Evolutionary conservation across 1,140 invertebrate genomes (phyloP).

Genomic region (silkworm (Bombyx mori)): ASM3026992v2 NC_085112.1:5522001-5522500

Average conservation of each 20-base stretch:
- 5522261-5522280: conserved; percentile 29
- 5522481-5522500: too few species aligned
- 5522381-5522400: too few species aligned
- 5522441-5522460: too few species aligned
- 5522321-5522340: conserved; percentile 25
- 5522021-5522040: conserved; percentile 29
- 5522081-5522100: conserved; percentile 65
- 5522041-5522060: conserved; percentile 42
- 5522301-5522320: conserved; percentile 45
- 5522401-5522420: too few species aligned
- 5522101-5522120: conserved; percentile 60
- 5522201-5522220: conserved; percentile 35
- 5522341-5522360: conserved; percentile 14
- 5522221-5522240: conserved; percentile 35
- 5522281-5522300: conserved; percentile 34
- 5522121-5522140: conserved; percentile 50
- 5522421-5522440: too few species aligned
- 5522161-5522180: conserved; percentile 27
- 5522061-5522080: conserved; percentile 55
- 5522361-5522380: too few species aligned
- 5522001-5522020: neutral
- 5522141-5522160: conserved; percentile 27
- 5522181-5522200: conserved; percentile 55
- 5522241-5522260: conserved; percentile 25
- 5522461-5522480: too few species aligned